These are phyloP conservation scores for Drosophila kambysellisi DNA, from an alignment of 2,888 invertebrate genomes.

Conservation along the genomic window DNA sequence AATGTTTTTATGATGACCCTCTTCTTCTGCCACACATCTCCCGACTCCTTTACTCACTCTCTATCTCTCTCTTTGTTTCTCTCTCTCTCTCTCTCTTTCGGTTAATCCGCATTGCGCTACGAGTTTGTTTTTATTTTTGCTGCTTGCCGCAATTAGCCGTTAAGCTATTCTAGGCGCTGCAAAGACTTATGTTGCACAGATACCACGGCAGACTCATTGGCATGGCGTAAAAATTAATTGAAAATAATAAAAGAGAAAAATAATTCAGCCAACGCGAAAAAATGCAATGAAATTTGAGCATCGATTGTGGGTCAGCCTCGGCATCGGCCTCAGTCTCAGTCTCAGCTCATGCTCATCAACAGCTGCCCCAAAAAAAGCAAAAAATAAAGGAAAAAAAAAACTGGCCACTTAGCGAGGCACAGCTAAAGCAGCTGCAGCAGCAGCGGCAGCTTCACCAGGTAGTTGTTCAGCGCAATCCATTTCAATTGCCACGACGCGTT, in stretches of 20 bases:
- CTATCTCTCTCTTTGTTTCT: neutral
- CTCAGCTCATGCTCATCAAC: conserved; percentile 50
- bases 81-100: neutral
- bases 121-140: conserved; percentile 69
- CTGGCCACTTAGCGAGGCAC: conserved; percentile 41
- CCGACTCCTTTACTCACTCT: neutral
- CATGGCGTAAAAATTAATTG: conserved; percentile 75
- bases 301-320: conserved; percentile 73
- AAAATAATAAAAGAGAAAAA: conserved; percentile 46
- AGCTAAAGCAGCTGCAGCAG: conserved; percentile 30
- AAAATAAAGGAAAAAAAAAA: neutral
- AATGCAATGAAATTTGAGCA: conserved; percentile 78
- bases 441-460: conserved; percentile 55
- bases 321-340: neutral
- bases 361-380: conserved; percentile 37
- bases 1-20: conserved; percentile 81
- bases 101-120: conserved; percentile 43
- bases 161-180: conserved; percentile 65
- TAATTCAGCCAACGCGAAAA: conserved; percentile 45
- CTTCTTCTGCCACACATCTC: neutral
- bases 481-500: conserved; percentile 78
- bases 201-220: conserved; percentile 62
- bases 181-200: conserved; percentile 20
- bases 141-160: conserved; percentile 76
- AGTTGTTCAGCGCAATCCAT: conserved; percentile 67